phyloP scores from a whole-genome alignment of 1,140 invertebrate genomes.

The Pseudobourletiella spinata region DNA sequence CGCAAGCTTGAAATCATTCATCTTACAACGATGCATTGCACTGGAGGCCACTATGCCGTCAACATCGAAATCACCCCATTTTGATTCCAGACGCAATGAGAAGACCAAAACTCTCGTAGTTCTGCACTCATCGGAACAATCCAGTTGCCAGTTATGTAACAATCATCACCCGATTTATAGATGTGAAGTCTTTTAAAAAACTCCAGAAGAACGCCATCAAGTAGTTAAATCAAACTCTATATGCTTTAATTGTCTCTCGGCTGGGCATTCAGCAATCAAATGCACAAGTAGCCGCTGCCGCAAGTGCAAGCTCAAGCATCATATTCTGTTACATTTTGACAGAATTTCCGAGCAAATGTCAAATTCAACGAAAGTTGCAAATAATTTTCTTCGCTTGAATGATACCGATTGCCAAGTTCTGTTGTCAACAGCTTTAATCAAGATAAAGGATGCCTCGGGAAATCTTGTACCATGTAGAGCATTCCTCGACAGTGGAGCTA shows the following conservation, averaged over 20 bases:
- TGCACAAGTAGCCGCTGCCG: background rate
- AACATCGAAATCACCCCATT: no score
- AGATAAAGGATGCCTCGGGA: background rate
- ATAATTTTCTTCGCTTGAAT: background rate
- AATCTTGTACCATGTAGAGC: background rate
- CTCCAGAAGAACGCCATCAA: background rate
- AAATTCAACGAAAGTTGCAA: background rate
- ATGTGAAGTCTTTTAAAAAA: background rate
- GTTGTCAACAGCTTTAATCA: background rate
- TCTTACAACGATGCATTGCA: no score
- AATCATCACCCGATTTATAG: background rate
- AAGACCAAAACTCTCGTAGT: background rate
- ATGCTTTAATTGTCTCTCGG: background rate
- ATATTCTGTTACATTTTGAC: slow-evolving; percentile 1
- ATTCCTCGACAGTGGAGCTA: slow-evolving; percentile 4
- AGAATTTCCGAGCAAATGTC: background rate
- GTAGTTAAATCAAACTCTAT: background rate
- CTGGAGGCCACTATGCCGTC: background rate
- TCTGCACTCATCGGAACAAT: background rate
- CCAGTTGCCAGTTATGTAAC: background rate
- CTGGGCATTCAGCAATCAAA: background rate
- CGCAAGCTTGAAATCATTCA: no score
- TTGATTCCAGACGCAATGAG: no score
- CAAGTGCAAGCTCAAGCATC: background rate
- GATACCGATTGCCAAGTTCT: background rate